Base-by-base conservation (phyloP, 2,888 invertebrate species). In the Toxonevra muliebris region DNA sequence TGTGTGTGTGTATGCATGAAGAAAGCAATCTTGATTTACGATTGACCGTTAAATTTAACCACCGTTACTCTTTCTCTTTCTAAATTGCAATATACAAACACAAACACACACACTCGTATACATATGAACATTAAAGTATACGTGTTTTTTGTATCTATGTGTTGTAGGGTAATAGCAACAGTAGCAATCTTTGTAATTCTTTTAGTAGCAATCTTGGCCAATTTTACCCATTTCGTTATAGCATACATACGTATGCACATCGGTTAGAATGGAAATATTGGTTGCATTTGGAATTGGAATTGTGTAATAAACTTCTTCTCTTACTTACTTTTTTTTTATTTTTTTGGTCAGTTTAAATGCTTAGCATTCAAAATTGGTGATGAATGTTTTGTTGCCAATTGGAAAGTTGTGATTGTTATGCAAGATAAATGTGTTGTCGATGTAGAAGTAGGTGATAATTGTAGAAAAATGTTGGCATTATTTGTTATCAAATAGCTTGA, bases 1-100 rank as follows among this genome's bases (percentile, higher is more conserved):
- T 53, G 30, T 30, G 30, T 30, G 30, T 30, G 30, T 30, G 30
- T 7, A 7, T 30, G 30, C 58, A 42, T 50, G 41, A 17, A 15
- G 15, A 52, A 58, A 42, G 65, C 55, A 73, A 71, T 73, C 73
- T 70, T 73, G 71, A 73, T 71, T 71, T 70, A 73, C 73, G 70
- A 69, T 71, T 68, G 66, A 66, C 57, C 70, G 66, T 70, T 71
- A 70, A 65, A 54, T 71, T 69, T 66, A 65, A 67, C 61, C 61
- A 66, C 70, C 70, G 71, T 70, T 72, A 67, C 61, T 66, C 61
- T 61, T 66, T 66, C 66, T 17, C 50, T 53, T 54, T 41, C 52
- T 43, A 63, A 30, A 45, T 48, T 55, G 55, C 45, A 54, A 62
- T 19, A 61, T 40, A 17, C 41, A n/a, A 17, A 19, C 30, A 19